These are phyloP conservation scores for Archocentrus centrarchus DNA, from an alignment of 2,113 vertebrate species.

Conservation along the genomic window DNA sequence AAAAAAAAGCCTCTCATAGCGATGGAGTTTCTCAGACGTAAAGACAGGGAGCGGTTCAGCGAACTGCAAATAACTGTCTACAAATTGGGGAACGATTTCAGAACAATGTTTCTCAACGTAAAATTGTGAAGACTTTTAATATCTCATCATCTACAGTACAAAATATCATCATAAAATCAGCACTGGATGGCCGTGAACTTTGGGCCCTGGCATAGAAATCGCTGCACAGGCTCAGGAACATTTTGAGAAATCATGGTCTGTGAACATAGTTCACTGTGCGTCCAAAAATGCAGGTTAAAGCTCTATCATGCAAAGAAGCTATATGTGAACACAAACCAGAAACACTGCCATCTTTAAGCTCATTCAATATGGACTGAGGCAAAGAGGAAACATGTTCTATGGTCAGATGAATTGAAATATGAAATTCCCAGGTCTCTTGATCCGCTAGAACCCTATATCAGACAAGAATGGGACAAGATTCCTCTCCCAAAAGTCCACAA, in stretches of 20 bases:
- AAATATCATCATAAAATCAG: too few species aligned
- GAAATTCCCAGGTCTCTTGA: not conserved
- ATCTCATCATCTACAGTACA: not conserved
- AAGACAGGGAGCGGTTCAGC: not conserved
- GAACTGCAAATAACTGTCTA: not conserved
- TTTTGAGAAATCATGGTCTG: not conserved
- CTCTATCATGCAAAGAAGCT: not conserved
- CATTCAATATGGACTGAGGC: not conserved
- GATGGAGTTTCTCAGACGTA: not conserved
- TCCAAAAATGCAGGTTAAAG: not conserved
- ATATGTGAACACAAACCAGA: not conserved
- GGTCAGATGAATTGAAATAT: not conserved
- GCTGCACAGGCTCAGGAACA: not conserved
- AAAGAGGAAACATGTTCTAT: not conserved
- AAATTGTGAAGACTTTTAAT: not conserved
- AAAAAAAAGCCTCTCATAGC: too few species aligned
- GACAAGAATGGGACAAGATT: not conserved
- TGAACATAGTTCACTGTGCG: not conserved
- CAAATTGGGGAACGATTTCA: not conserved
- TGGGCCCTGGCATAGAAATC: not conserved
- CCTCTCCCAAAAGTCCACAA: not conserved
- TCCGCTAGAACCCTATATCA: not conserved
- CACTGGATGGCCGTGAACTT: too few species aligned
- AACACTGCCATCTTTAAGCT: not conserved
- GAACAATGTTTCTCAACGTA: not conserved